Conservation (phyloP, 2,797 vertebrate species). For the Emys orbicularis region DNA sequence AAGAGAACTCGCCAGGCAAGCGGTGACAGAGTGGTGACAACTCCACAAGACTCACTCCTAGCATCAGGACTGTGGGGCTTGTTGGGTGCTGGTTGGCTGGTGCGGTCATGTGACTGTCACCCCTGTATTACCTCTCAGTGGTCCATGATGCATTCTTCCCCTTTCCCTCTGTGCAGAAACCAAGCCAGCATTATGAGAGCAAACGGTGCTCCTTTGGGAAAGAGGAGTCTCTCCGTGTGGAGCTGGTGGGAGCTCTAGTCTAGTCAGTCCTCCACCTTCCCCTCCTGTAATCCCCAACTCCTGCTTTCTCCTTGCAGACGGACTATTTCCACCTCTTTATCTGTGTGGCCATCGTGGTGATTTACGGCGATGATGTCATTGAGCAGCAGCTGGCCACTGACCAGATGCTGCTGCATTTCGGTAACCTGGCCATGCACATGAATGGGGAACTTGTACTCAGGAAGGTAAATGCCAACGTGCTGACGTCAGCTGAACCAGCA, state of each 20-base stretch:
- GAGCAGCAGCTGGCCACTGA: constrained; percentile 96
- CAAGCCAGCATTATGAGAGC: neutral
- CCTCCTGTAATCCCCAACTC: constrained; percentile 19
- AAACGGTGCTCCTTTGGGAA: neutral
- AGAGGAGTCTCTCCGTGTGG: neutral
- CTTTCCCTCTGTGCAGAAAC: neutral
- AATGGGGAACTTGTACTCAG: constrained; percentile 96
- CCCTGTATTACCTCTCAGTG: neutral
- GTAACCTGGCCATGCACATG: constrained; percentile 99
- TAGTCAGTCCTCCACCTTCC: constrained; percentile 11
- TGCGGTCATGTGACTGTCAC: neutral
- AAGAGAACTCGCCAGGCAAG: neutral
- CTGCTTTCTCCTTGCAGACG: constrained; percentile 83
- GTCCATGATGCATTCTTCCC: neutral
- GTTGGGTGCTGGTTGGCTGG: neutral
- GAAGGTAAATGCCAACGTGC: constrained; percentile 85
- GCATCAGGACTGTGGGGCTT: neutral
- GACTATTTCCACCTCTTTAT: constrained; percentile 99
- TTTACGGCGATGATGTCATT: constrained; percentile 96
- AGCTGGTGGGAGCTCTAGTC: neutral
- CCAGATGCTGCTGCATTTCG: constrained; percentile 98
- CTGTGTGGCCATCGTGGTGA: constrained; percentile 96
- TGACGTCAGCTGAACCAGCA: fast-evolving
- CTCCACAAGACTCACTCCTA: neutral
- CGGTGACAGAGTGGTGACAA: neutral